A percentile compares a stretch with the other conserved stretches of the same genome.
These are phyloP conservation scores for Atractosteus spatula DNA, from an alignment of 2,113 vertebrate species.

Conservation along the genomic window DNA sequence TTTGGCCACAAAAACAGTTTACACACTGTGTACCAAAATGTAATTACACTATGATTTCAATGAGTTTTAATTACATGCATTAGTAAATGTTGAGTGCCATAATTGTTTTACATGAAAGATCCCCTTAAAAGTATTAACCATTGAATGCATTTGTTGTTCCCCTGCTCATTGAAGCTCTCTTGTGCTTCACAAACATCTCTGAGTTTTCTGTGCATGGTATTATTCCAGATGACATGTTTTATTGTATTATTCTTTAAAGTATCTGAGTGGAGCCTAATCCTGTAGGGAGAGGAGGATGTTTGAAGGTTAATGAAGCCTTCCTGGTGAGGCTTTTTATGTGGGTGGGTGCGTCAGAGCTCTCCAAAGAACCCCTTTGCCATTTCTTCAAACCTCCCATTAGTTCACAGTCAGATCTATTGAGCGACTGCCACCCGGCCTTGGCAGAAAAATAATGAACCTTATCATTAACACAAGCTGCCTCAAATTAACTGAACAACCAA, in stretches of 20 bases:
- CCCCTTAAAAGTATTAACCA: too few relatives aligned
- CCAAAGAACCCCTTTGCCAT: neutral
- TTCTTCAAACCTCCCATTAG: slow-evolving; percentile 19
- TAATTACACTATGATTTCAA: too few relatives aligned
- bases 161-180: too few relatives aligned
- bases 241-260: slow-evolving; percentile 7
- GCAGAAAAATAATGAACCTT: slow-evolving; percentile 33
- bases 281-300: neutral
- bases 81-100: too few relatives aligned
- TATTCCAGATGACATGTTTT: slow-evolving; percentile 6
- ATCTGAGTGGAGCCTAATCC: neutral
- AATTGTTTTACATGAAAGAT: too few relatives aligned
- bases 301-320: slow-evolving; percentile 14
- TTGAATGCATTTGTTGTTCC: too few relatives aligned
- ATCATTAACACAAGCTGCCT: slow-evolving; percentile 30
- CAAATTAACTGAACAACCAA: slow-evolving; percentile 15
- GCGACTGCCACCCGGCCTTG: slow-evolving; percentile 13
- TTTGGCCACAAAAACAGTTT: too few relatives aligned
- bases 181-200: too few relatives aligned
- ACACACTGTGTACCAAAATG: too few relatives aligned
- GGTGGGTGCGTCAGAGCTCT: accelerated
- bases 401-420: slow-evolving; percentile 31
- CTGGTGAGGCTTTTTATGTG: neutral
- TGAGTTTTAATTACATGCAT: too few relatives aligned
- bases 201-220: neutral